A percentile compares a stretch with the other conserved stretches of the same genome.
Conservation (phyloP, 1,140 invertebrate genomes). For the Cyclargus thomasi region DNA sequence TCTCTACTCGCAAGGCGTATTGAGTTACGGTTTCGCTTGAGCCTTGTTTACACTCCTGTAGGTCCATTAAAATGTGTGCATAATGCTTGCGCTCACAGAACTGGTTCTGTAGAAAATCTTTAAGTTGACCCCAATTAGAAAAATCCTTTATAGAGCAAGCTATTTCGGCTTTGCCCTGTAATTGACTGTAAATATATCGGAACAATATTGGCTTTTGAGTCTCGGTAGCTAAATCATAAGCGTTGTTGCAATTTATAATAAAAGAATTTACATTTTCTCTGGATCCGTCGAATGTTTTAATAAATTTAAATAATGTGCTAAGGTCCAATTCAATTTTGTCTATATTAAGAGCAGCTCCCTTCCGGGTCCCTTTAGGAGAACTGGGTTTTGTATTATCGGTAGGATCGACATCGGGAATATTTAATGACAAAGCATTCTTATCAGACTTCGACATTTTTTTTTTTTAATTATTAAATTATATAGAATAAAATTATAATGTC, state of each 20-base stretch:
- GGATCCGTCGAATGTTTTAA: constrained; percentile 17
- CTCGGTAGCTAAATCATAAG: constrained; percentile 13
- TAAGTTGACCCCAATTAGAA: constrained; percentile 22
- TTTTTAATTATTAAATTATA: no score
- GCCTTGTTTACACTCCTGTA: constrained; percentile 26
- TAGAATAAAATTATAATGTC: no score
- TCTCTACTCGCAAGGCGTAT: constrained; percentile 9
- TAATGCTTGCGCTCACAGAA: constrained; percentile 33
- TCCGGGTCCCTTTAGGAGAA: neutral
- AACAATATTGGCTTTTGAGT: constrained; percentile 20
- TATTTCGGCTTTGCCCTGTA: constrained; percentile 24
- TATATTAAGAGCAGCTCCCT: neutral
- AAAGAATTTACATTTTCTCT: constrained; percentile 24
- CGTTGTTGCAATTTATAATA: constrained; percentile 24
- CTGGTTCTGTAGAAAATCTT: constrained; percentile 30
- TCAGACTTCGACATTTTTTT: no score
- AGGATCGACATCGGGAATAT: no score
- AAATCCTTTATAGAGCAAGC: constrained; percentile 26
- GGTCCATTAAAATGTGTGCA: constrained; percentile 27
- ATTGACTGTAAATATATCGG: constrained; percentile 23
- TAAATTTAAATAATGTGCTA: constrained; percentile 22
- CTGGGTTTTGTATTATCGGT: no score
- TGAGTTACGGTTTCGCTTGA: constrained; percentile 16
- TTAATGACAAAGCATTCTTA: no score
- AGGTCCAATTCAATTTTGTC: constrained; percentile 6